Conservation (phyloP, 1,140 invertebrate genomes). For the Diachasma alloeum region DNA sequence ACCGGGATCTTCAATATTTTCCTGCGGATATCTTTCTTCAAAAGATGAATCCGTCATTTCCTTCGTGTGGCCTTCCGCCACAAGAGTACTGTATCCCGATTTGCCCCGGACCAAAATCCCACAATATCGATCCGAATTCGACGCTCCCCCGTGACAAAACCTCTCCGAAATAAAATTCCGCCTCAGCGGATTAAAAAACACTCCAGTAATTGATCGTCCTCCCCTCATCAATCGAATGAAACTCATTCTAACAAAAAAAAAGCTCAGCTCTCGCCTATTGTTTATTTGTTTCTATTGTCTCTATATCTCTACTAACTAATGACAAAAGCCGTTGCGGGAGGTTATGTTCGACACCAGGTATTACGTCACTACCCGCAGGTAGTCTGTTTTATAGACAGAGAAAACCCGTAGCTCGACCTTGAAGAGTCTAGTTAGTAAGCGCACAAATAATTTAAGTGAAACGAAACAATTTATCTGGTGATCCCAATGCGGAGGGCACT, state of each 20-base stretch:
- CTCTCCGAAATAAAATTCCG: no score
- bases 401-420: conserved; percentile 16
- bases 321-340: background rate
- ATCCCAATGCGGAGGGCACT: background rate
- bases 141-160: no score
- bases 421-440: background rate
- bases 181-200: no score
- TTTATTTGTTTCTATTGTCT: background rate
- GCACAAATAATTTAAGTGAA: background rate
- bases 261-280: background rate
- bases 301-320: background rate
- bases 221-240: no score
- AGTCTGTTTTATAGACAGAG: background rate
- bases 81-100: no score
- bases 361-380: conserved; percentile 25
- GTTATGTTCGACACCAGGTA: background rate
- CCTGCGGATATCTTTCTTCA: no score
- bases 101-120: no score
- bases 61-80: no score
- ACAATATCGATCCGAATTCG: no score
- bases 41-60: no score
- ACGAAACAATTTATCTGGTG: background rate
- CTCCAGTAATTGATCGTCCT: no score
- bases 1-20: no score
- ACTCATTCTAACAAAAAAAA: background rate